A percentile compares a stretch with the other conserved stretches of the same genome.
These are phyloP conservation scores for Falco naumanni DNA, from an alignment of 2,797 vertebrate species.

Conservation along the genomic window DNA sequence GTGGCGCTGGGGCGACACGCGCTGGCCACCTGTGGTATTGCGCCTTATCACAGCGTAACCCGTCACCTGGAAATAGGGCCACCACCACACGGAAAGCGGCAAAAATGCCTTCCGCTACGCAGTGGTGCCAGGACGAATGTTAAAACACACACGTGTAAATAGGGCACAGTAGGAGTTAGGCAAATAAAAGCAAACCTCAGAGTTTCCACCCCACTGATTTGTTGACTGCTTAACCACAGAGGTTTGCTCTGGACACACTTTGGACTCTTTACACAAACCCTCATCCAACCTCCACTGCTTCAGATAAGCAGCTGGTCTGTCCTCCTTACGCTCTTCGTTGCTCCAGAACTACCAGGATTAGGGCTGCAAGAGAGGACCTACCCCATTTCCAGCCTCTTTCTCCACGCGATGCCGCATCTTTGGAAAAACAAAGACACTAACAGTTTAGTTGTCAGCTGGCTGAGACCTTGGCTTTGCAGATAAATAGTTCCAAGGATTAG, in stretches of 20 bases:
- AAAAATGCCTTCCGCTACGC: background rate
- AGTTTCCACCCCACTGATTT: background rate
- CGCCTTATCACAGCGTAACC: background rate
- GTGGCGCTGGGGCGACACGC: constrained; percentile 56
- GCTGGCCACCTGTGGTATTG: constrained; percentile 5
- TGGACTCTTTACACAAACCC: background rate
- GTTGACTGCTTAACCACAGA: background rate
- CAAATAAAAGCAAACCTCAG: background rate
- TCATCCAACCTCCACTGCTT: background rate
- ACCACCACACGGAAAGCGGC: background rate
- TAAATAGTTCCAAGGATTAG: background rate
- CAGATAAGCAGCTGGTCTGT: background rate
- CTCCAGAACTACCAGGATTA: background rate
- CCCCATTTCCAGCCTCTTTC: background rate
- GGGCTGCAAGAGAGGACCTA: background rate
- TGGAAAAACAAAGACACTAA: background rate
- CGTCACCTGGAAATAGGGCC: background rate
- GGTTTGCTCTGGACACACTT: background rate
- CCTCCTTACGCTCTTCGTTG: background rate
- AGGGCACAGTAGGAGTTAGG: background rate
- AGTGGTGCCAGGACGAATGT: background rate
- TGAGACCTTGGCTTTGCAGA: background rate
- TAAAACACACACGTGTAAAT: background rate
- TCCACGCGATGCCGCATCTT: background rate
- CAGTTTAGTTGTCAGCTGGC: too few species aligned